Conservation (phyloP, 1,140 invertebrate species). For the Papilio helenus region DNA sequence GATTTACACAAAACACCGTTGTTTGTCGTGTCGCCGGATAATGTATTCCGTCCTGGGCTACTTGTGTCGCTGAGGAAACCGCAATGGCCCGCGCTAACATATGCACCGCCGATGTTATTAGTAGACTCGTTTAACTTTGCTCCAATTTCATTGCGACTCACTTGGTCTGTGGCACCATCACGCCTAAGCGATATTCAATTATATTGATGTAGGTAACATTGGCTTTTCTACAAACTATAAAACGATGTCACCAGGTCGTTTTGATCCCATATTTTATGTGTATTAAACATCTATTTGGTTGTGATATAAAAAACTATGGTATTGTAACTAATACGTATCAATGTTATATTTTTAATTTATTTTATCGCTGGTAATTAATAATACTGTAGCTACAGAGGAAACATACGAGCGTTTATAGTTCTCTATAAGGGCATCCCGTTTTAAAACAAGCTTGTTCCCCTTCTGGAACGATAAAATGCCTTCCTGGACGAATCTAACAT, state of each 20-base stretch:
- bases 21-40: slow-evolving; percentile 63
- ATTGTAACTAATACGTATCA: too few species aligned
- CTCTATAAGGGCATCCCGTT: slow-evolving; percentile 1
- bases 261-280: not conserved
- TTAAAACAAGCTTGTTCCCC: slow-evolving; percentile 1
- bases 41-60: slow-evolving; percentile 76
- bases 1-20: slow-evolving; percentile 78
- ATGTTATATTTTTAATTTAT: too few species aligned
- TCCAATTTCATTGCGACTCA: slow-evolving; percentile 55
- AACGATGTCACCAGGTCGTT: slow-evolving; percentile 11
- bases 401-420: not conserved
- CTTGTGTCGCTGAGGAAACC: slow-evolving; percentile 68
- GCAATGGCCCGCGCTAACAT: slow-evolving; percentile 60
- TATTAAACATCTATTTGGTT: not conserved
- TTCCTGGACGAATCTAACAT: slow-evolving; percentile 9
- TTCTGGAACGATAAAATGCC: not conserved
- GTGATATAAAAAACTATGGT: not conserved
- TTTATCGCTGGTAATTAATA: not conserved
- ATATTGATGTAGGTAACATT: slow-evolving; percentile 17
- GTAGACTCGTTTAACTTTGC: slow-evolving; percentile 60
- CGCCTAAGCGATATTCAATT: slow-evolving; percentile 42
- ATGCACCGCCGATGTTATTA: slow-evolving; percentile 46
- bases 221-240: slow-evolving; percentile 13
- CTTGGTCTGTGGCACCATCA: slow-evolving; percentile 37
- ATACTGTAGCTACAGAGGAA: not conserved